Base-by-base conservation (phyloP, 1,140 invertebrate species). In the Sitodiplosis mosellana region DNA sequence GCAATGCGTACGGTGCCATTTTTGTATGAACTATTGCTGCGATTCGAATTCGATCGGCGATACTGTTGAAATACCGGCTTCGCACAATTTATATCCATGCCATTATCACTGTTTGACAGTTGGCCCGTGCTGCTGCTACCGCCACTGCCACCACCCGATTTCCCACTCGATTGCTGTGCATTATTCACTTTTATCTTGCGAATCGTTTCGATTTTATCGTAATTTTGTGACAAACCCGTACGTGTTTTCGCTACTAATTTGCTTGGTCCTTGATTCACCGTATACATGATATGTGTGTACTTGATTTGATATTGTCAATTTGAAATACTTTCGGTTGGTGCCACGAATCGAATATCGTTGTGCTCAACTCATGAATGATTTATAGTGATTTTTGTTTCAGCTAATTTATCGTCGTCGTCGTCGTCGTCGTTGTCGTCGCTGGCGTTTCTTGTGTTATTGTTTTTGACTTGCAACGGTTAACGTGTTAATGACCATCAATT, bases 221-320 rank as follows among this genome's bases (percentile, higher is more conserved):
- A 64, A 53, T 67, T 69, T 57, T 69, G 67, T 34, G 65, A 59
- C 63, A 65, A 69, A 85, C 83, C 83, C 75, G 82, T 72, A 59
- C 83, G 71, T 53, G 83, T 81, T 74, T 87, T 87, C 45, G 81
- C 81, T 53, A 84, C 81, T 58, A 86, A 82, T 70, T 87, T 86
- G 66, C 80, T 86, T 45, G 82, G 81, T 48, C 81, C 81, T 70
- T 85, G 85, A 48, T 80, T 79, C 54, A 87, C 78, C 55, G 83
- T 85, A 70, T 87, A 87, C 83, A 87, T 86, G 49, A 51, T 55
- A 41, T 41, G n/a, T n/a, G n/a, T n/a, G n/a, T n/a, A n/a, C n/a
- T n/a, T n/a, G n/a, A n/a, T 10, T 27, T 27, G 3, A 5, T 27
- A 27, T 10, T 27, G 4, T 27, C 27, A 27, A 27, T 10, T 5